Percentiles rank a stretch among this genome's conserved stretches.
Conservation (phyloP, 2,888 invertebrate genomes). For the Megamerina dolium region DNA sequence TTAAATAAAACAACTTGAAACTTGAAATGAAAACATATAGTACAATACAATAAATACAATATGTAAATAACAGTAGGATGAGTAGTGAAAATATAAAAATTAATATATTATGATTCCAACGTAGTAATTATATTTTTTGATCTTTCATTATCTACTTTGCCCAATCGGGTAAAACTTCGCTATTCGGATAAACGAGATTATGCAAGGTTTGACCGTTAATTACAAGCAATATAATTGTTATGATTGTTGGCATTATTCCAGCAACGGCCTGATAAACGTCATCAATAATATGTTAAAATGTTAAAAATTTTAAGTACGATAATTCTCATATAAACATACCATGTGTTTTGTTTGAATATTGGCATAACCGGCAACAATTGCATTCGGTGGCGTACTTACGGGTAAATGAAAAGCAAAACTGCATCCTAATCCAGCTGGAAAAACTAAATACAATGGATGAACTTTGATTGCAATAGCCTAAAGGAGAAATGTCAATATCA, state of each 20-base stretch:
- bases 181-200: conserved; percentile 16
- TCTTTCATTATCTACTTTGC: too few relatives aligned
- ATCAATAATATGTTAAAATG: too few relatives aligned
- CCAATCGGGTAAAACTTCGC: conserved; percentile 13
- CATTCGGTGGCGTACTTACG: conserved; percentile 93
- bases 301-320: not conserved
- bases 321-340: conserved; percentile 46
- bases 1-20: too few relatives aligned
- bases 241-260: conserved; percentile 67
- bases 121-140: too few relatives aligned
- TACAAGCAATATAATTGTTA: conserved; percentile 65
- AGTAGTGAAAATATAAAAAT: too few relatives aligned
- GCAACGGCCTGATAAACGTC: conserved; percentile 57
- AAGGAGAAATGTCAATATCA: not conserved
- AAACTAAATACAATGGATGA: conserved; percentile 80
- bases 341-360: conserved; percentile 70
- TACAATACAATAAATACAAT: too few relatives aligned
- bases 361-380: conserved; percentile 75
- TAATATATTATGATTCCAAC: too few relatives aligned
- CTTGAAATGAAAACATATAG: too few relatives aligned
- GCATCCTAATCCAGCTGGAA: conserved; percentile 78
- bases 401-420: conserved; percentile 88
- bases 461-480: conserved; percentile 62
- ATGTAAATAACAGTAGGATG: too few relatives aligned
- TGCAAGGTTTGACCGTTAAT: conserved; percentile 30